phyloP scores from a whole-genome alignment of 2,113 vertebrate genomes.

The Chitala chitala region DNA sequence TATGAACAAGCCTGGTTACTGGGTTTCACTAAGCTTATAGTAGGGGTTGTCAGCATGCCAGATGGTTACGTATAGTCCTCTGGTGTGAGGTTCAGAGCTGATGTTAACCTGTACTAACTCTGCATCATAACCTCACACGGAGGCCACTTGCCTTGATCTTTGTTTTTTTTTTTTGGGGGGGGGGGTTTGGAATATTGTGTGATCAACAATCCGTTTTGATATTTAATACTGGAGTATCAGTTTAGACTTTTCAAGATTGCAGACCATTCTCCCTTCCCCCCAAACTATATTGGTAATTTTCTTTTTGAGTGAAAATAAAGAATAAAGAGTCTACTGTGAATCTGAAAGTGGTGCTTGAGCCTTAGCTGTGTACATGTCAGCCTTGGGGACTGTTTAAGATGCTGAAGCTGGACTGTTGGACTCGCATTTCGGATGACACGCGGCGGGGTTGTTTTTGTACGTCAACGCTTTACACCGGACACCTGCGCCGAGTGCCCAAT shows the following conservation, averaged over 20 bases:
- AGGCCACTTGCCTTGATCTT: conserved; percentile 9
- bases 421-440: no score
- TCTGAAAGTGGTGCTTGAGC: background rate
- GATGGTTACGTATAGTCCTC: background rate
- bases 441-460: no score
- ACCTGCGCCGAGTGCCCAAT: no score
- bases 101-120: background rate
- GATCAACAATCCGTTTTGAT: background rate
- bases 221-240: background rate
- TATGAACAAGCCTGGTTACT: no score
- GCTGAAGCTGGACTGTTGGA: background rate
- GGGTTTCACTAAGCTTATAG: no score
- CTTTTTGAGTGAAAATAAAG: background rate
- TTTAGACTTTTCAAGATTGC: background rate
- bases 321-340: conserved; percentile 3
- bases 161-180: conserved; percentile 2
- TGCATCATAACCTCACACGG: background rate
- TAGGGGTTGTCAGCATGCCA: background rate
- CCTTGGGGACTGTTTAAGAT: background rate
- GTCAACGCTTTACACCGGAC: background rate
- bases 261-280: background rate
- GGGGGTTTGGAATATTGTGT: background rate
- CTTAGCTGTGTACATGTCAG: background rate
- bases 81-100: background rate
- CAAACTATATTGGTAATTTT: background rate